Base-by-base conservation (phyloP, 2,113 vertebrate genomes). In the Leuciscus idus region DNA sequence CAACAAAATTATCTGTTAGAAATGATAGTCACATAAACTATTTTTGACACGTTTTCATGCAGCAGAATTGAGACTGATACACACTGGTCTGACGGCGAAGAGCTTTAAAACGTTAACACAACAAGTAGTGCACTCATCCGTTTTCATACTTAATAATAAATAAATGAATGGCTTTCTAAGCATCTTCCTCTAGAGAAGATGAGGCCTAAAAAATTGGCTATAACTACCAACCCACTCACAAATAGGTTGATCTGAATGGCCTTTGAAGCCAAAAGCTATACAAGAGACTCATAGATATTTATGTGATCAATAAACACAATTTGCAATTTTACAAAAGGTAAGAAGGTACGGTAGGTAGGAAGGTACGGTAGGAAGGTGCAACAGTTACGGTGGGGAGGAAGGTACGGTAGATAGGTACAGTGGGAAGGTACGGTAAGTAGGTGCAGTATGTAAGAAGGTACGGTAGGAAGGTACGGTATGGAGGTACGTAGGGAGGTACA, bases 111-210 rank as follows among this genome's bases (percentile, higher is more conserved):
- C 17, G 55, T 33, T 55, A 77, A 55, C 13, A 77, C 7, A 19
- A 33, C 28, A 23, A 19, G n/a, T 48, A 11, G 59, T 21, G 59
- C 43, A 64, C 36, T 33, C 55, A 30, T 50, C 4, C 6, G 0
- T 80, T 78, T 28, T 55, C 36, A 26, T 68, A 76, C 79, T 33
- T 81, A 89, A 43, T 8, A 8, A 43, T 7, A 83, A 87, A 91
- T 89, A 75, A 89, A 90, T 90, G 88, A 82, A 90, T 89, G 68
- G 46, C 73, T 72, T 87, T 64, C 2, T 89, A 84, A 89, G 89
- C 84, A 89, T 59, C 73, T 78, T 74, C 30, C 46, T 6, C 77
- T 8, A 33, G 77, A 80, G 72, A 50, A 43, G 15, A 30, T 12
- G 13, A 48, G 66, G 57, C 48, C 43, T 52, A 74, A 52, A 75